These are phyloP conservation scores for Oreochromis spilurus DNA, from an alignment of 2,113 vertebrate genomes.

Conservation along the genomic window DNA sequence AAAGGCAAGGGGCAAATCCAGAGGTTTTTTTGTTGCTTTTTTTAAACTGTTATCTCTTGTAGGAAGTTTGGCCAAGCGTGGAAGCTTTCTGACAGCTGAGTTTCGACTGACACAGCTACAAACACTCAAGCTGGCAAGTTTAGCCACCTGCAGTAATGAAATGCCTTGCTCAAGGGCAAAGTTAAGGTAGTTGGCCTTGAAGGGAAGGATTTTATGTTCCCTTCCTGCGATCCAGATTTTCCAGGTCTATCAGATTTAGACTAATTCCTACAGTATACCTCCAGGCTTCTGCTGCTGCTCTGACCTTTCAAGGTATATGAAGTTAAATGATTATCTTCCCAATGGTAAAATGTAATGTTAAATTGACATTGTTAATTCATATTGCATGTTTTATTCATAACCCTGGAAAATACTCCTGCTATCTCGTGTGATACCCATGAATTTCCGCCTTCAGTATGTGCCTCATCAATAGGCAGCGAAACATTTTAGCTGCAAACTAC, in stretches of 20 bases:
- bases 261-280: background rate
- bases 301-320: conserved; percentile 36
- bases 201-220: background rate
- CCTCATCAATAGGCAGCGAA: background rate
- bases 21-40: background rate
- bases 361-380: conserved; percentile 22
- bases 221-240: background rate
- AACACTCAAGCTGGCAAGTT: background rate
- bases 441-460: background rate
- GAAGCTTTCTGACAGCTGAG: background rate
- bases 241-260: conserved; percentile 7
- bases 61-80: background rate
- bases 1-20: conserved; percentile 8
- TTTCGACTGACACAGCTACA: background rate
- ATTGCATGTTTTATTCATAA: conserved; percentile 29
- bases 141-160: background rate
- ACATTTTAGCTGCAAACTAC: background rate
- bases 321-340: conserved; percentile 23
- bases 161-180: background rate
- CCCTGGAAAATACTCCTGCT: background rate
- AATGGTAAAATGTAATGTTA: background rate
- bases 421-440: background rate
- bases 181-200: background rate
- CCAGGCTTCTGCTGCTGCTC: background rate
- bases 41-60: background rate